A percentile compares a stretch with the other conserved stretches of the same genome.
phyloP scores from a whole-genome alignment of 37 sponge, comb jelly and placozoan genomes.

The Beroe ovata region DNA sequence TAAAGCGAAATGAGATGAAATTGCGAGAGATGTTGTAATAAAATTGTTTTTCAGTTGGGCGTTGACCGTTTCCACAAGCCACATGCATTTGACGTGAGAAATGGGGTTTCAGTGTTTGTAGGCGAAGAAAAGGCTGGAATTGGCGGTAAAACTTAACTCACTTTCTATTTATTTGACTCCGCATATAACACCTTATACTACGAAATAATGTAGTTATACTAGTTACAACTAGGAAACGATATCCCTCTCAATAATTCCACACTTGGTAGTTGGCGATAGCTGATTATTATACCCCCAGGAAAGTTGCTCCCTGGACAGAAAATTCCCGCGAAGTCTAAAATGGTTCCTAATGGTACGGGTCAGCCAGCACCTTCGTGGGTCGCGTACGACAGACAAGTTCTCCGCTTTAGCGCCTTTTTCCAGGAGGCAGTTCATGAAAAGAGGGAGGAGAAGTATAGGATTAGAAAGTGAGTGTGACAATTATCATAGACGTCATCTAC shows the following conservation, averaged over 20 bases:
- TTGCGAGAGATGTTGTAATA: no score
- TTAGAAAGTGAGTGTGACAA: slow-evolving; percentile 74
- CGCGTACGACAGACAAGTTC: slow-evolving; percentile 96
- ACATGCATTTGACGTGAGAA: slow-evolving; percentile 85
- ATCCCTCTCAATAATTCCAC: not conserved
- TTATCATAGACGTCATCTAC: no score
- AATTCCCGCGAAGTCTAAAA: slow-evolving; percentile 70
- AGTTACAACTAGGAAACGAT: no score
- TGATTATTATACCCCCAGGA: slow-evolving; percentile 68
- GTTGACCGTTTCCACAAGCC: slow-evolving; percentile 85
- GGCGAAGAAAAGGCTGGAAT: slow-evolving; percentile 85
- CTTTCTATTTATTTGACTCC: no score
- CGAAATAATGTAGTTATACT: no score
- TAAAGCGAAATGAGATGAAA: no score
- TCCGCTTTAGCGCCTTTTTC: slow-evolving; percentile 90
- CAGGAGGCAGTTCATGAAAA: slow-evolving; percentile 94
- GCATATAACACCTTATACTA: no score
- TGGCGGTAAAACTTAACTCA: slow-evolving; percentile 65
- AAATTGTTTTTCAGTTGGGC: slow-evolving; percentile 76
- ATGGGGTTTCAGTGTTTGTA: slow-evolving; percentile 78
- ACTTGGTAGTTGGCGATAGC: not conserved
- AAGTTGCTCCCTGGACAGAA: slow-evolving; percentile 75
- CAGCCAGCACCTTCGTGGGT: slow-evolving; percentile 92
- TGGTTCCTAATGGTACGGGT: slow-evolving; percentile 84
- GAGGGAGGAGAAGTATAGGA: slow-evolving; percentile 85